Evolutionary conservation across 30 jellyfish, hydroid and myxozoan species (phyloP).

Genomic region (Morbakka virulenta): DNA sequence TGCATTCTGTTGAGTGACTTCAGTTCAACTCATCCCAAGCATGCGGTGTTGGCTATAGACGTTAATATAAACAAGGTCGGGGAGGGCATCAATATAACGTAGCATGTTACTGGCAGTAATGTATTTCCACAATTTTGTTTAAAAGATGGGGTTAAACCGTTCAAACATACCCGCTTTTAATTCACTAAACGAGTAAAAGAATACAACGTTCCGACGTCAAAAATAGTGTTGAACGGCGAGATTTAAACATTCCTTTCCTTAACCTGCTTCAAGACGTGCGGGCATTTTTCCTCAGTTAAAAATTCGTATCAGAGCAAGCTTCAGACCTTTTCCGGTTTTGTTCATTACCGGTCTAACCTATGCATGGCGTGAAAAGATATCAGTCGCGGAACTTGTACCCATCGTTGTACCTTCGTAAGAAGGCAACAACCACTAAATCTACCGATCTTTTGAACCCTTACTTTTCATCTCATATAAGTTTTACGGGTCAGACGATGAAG

Average conservation of each 20-base stretch:
- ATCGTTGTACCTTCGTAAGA: conserved; percentile 12
- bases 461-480: conserved; percentile 17
- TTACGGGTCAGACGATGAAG: conserved; percentile 33
- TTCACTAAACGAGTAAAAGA: conserved; percentile 5
- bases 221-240: conserved; percentile 1
- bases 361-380: conserved; percentile 30
- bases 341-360: conserved; percentile 42
- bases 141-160: conserved; percentile 25
- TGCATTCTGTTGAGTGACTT: conserved; percentile 3
- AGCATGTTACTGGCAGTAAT: too few species aligned
- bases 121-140: conserved; percentile 19
- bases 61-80: conserved; percentile 16
- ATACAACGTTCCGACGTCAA: background rate
- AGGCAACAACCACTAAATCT: conserved; percentile 36
- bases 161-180: conserved; percentile 40
- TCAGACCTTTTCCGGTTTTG: conserved; percentile 5
- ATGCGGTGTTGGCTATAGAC: conserved; percentile 29
- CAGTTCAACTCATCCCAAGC: conserved; percentile 20
- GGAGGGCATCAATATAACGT: too few species aligned
- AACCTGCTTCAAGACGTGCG: background rate
- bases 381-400: conserved; percentile 24
- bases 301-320: too few species aligned
- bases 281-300: conserved; percentile 26
- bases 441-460: conserved; percentile 23
- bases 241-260: conserved; percentile 30